A percentile compares a stretch with the other conserved stretches of the same genome.
Evolutionary conservation across 1,140 invertebrate genomes (phyloP).

Genomic region (Drosophila seguyi): DNA sequence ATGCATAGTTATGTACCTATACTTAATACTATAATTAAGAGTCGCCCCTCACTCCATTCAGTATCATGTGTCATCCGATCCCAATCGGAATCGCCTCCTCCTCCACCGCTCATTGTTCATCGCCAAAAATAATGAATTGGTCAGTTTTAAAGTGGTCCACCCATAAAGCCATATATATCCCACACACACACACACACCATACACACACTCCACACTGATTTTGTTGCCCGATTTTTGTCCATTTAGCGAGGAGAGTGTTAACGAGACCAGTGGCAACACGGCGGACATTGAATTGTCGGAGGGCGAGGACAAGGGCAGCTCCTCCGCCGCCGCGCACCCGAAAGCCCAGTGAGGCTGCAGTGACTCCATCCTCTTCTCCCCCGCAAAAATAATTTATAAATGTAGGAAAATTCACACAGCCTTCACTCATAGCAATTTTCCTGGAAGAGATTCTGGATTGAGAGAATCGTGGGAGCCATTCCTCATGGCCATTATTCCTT

Average conservation of each 20-base stretch:
- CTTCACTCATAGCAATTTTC: constrained; percentile 28
- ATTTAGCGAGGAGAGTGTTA: constrained; percentile 68
- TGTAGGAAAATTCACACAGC: constrained; percentile 1
- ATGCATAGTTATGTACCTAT: constrained; percentile 43
- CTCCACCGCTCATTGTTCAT: constrained; percentile 58
- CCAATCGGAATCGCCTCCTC: constrained; percentile 15
- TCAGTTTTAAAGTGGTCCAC: constrained; percentile 59
- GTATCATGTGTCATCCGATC: constrained; percentile 27
- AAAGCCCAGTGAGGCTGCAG: constrained; percentile 61
- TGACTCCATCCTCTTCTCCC: constrained; percentile 5
- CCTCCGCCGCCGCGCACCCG: constrained; percentile 21
- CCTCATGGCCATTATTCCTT: constrained; percentile 16
- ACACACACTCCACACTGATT: constrained; percentile 32
- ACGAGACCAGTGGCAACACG: constrained; percentile 51
- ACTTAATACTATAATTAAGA: constrained; percentile 49
- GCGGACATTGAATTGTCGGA: constrained; percentile 76
- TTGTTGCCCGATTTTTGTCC: constrained; percentile 60
- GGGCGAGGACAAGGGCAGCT: constrained; percentile 45
- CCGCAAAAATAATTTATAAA: constrained; percentile 17
- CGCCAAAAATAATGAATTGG: constrained; percentile 56
- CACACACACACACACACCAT: constrained; percentile 23
- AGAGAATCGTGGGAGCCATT: constrained; percentile 25
- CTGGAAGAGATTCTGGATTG: constrained; percentile 1
- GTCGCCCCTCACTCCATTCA: constrained; percentile 36
- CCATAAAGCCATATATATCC: constrained; percentile 20